Evolutionary conservation across 2,113 vertebrate species (phyloP).

Genomic region (Rhabdomys dilectus): DNA sequence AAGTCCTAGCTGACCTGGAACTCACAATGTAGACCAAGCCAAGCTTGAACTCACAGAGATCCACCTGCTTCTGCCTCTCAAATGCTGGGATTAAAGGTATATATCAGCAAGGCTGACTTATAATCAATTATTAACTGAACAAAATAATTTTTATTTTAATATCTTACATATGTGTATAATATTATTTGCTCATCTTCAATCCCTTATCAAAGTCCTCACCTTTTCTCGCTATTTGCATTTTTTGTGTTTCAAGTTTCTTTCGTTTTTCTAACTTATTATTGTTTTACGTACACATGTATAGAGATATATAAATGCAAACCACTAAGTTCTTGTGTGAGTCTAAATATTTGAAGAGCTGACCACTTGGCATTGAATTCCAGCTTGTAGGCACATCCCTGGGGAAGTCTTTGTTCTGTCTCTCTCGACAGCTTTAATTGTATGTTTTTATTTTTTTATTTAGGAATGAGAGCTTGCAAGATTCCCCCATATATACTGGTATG

Average conservation of each 20-base stretch:
- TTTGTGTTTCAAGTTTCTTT: not conserved
- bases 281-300: not conserved
- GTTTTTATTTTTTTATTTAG: not conserved
- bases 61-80: not conserved
- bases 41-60: not conserved
- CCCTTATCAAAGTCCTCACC: not conserved
- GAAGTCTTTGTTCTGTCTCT: not conserved
- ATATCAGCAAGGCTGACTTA: not conserved
- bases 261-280: not conserved
- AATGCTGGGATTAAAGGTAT: not conserved
- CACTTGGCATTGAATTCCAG: not conserved
- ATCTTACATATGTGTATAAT: not conserved
- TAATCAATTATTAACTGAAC: not conserved
- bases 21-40: not conserved
- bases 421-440: not conserved
- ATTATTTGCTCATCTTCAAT: not conserved
- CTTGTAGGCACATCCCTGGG: not conserved
- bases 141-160: not conserved
- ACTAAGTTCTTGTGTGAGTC: not conserved
- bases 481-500: too few relatives aligned
- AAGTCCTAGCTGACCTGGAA: not conserved
- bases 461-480: too few relatives aligned
- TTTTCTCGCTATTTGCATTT: not conserved
- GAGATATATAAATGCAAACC: too few relatives aligned
- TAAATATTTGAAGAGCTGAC: not conserved